These are phyloP conservation scores for Mungos mungo DNA, from an alignment of 2,113 vertebrate genomes.

Conservation along the genomic window DNA sequence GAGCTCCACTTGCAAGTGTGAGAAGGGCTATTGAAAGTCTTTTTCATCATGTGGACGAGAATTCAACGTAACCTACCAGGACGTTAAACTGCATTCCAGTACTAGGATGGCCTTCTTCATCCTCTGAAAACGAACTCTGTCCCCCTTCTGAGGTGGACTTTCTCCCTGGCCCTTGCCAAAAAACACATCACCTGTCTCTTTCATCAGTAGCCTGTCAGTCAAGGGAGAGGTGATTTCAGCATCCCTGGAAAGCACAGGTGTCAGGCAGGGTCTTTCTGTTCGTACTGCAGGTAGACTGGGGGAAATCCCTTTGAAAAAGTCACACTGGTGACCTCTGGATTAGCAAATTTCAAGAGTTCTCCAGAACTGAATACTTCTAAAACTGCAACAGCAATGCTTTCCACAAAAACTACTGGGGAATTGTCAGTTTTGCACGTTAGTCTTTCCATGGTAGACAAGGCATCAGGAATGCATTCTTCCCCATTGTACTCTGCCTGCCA, in stretches of 20 bases:
- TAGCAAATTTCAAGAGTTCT: constrained; percentile 21
- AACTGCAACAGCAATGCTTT: constrained; percentile 37
- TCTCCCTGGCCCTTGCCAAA: neutral
- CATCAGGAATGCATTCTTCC: constrained; percentile 51
- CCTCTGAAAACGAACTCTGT: neutral
- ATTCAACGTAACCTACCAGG: neutral
- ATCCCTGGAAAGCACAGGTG: neutral
- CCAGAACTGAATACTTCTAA: neutral
- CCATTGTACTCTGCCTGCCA: constrained; percentile 57
- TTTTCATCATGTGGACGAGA: constrained; percentile 17
- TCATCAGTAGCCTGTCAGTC: neutral
- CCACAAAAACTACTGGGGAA: neutral
- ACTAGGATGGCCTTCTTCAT: neutral
- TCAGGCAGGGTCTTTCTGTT: neutral
- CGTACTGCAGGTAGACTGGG: neutral
- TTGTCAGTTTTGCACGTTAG: constrained; percentile 4
- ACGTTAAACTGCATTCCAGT: neutral
- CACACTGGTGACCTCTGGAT: neutral
- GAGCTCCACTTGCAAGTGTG: constrained; percentile 33
- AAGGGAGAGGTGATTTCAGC: neutral
- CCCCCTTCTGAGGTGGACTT: neutral
- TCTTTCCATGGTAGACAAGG: constrained; percentile 37
- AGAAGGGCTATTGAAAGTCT: neutral
- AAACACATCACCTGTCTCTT: neutral
- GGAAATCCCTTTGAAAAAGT: constrained; percentile 2